These are phyloP conservation scores for Charina bottae DNA, from an alignment of 2,113 vertebrate species.

Conservation along the genomic window DNA sequence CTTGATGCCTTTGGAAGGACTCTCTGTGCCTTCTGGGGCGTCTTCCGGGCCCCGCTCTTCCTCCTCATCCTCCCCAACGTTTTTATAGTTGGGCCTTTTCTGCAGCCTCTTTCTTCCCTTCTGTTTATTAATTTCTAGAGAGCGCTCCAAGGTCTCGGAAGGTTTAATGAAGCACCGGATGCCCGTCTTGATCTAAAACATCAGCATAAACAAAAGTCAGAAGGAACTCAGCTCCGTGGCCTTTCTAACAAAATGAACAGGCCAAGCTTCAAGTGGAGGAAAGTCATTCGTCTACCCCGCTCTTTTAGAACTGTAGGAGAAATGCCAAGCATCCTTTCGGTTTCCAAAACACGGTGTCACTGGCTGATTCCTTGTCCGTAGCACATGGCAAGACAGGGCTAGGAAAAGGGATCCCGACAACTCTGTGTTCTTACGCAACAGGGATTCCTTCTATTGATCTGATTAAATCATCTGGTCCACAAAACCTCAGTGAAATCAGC, in stretches of 20 bases:
- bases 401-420: not conserved
- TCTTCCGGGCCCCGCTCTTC: constrained; percentile 86
- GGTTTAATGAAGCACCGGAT: constrained; percentile 94
- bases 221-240: too few relatives aligned
- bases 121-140: constrained; percentile 93
- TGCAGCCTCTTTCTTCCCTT: constrained; percentile 88
- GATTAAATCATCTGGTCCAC: too few relatives aligned
- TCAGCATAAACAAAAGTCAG: not conserved
- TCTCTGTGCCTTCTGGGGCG: constrained; percentile 82
- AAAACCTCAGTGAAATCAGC: too few relatives aligned
- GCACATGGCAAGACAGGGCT: not conserved
- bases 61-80: constrained; percentile 95
- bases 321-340: not conserved
- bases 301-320: not conserved
- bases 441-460: too few relatives aligned
- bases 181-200: constrained; percentile 78
- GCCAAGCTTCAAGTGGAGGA: too few relatives aligned
- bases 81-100: constrained; percentile 98
- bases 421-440: not conserved
- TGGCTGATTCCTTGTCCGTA: not conserved
- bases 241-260: too few relatives aligned
- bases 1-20: constrained; percentile 85
- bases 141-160: constrained; percentile 90
- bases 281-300: too few relatives aligned
- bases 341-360: not conserved